Percentiles rank a stretch among this genome's conserved stretches.
phyloP scores from a whole-genome alignment of 2,888 invertebrate genomes.

The Leucoptera coffeella region DNA sequence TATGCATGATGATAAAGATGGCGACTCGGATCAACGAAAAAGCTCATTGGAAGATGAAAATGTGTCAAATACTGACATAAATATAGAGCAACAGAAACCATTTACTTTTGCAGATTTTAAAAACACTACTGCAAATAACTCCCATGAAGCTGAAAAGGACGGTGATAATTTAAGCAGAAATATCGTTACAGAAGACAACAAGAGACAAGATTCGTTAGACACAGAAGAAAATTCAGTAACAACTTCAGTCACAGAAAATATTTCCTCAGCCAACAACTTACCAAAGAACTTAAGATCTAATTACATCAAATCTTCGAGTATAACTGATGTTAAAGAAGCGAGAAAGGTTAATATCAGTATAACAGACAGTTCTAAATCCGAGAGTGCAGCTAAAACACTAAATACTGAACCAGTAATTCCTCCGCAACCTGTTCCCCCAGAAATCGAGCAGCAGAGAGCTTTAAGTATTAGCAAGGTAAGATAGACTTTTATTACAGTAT shows the following conservation, averaged over 20 bases:
- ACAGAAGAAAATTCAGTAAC: neutral
- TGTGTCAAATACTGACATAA: slow-evolving; percentile 8
- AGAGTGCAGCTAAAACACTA: slow-evolving; percentile 7
- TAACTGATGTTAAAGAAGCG: slow-evolving; percentile 11
- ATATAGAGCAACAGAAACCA: slow-evolving; percentile 25
- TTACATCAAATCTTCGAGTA: neutral
- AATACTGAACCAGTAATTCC: slow-evolving; percentile 44
- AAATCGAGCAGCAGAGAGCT: slow-evolving; percentile 77
- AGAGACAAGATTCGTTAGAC: neutral
- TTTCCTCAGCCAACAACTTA: neutral
- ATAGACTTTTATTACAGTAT: no score
- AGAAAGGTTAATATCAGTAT: slow-evolving; percentile 36
- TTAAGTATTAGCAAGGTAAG: slow-evolving; percentile 76
- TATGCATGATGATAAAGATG: slow-evolving; percentile 11
- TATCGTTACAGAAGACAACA: neutral
- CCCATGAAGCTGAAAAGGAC: slow-evolving; percentile 4
- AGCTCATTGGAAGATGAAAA: slow-evolving; percentile 6
- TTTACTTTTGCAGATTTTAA: slow-evolving; percentile 57
- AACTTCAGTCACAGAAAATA: neutral
- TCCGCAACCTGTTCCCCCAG: slow-evolving; percentile 70
- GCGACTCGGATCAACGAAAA: slow-evolving; percentile 5
- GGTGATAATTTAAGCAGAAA: slow-evolving; percentile 1
- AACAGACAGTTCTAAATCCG: slow-evolving; percentile 21
- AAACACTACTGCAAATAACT: slow-evolving; percentile 15
- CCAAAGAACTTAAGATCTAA: neutral